Conservation (phyloP, 1,140 invertebrate genomes). For the Solenopsis invicta region DNA sequence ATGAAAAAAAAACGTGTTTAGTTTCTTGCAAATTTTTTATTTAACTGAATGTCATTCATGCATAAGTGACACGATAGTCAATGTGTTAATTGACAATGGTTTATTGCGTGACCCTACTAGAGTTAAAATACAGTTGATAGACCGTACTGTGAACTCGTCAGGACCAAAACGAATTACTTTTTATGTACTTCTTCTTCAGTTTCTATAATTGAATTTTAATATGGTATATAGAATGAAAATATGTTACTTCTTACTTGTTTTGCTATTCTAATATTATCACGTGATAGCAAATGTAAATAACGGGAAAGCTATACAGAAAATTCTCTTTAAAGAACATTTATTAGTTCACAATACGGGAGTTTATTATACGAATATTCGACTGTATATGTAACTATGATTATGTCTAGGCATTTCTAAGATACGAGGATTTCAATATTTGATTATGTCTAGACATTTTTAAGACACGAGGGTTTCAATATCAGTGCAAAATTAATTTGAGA, state of each 20-base stretch:
- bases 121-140: constrained; percentile 21
- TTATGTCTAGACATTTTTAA: constrained; percentile 12
- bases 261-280: neutral
- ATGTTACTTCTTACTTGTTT: neutral
- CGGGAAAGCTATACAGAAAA: neutral
- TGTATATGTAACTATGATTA: constrained; percentile 14
- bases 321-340: constrained; percentile 14
- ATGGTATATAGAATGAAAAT: neutral
- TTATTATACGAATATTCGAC: constrained; percentile 32
- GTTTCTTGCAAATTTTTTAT: neutral
- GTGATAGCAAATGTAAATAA: neutral
- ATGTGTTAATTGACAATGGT: constrained; percentile 6
- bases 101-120: neutral
- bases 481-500: neutral
- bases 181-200: neutral
- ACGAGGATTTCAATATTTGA: neutral
- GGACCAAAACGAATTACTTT: neutral
- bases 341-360: neutral
- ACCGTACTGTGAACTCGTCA: neutral
- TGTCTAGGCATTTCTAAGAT: neutral
- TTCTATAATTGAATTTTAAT: constrained; percentile 5
- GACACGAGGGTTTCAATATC: neutral
- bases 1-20: neutral
- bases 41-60: neutral
- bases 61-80: neutral